Conservation (phyloP, 2,113 vertebrate genomes). For the Calidris pugnax region DNA sequence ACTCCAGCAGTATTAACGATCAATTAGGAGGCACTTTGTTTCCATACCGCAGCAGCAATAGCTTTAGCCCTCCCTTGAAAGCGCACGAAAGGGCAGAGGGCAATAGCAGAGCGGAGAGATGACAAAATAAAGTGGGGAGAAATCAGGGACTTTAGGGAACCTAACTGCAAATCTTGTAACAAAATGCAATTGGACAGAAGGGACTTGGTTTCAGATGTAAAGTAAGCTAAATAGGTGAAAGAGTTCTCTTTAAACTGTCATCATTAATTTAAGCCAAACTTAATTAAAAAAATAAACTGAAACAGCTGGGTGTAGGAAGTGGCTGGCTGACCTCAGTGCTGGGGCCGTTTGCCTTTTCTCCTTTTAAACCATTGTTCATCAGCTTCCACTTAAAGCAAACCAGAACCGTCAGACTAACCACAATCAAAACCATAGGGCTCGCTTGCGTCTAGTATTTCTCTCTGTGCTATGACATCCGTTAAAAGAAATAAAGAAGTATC, state of each 20-base stretch:
- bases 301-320: slow-evolving; percentile 67
- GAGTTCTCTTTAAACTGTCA: slow-evolving; percentile 67
- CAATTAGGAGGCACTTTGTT: slow-evolving; percentile 62
- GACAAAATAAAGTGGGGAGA: slow-evolving; percentile 36
- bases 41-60: background rate
- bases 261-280: slow-evolving; percentile 65
- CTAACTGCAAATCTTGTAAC: slow-evolving; percentile 37
- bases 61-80: slow-evolving; percentile 39
- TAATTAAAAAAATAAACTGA: slow-evolving; percentile 69
- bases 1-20: slow-evolving; percentile 48
- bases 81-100: slow-evolving; percentile 37
- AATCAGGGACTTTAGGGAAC: slow-evolving; percentile 14
- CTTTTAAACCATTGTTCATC: slow-evolving; percentile 60
- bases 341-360: slow-evolving; percentile 41
- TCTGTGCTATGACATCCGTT: background rate
- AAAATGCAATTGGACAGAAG: slow-evolving; percentile 53
- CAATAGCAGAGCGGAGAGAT: slow-evolving; percentile 22
- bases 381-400: slow-evolving; percentile 62
- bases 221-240: slow-evolving; percentile 61
- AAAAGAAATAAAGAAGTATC: background rate
- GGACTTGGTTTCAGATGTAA: slow-evolving; percentile 52
- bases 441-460: background rate
- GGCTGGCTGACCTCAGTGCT: slow-evolving; percentile 49
- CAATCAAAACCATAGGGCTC: slow-evolving; percentile 56
- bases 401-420: slow-evolving; percentile 33